A percentile compares a stretch with the other conserved stretches of the same genome.
phyloP scores from a whole-genome alignment of 2,113 vertebrate genomes.

The Archilochus colubris region DNA sequence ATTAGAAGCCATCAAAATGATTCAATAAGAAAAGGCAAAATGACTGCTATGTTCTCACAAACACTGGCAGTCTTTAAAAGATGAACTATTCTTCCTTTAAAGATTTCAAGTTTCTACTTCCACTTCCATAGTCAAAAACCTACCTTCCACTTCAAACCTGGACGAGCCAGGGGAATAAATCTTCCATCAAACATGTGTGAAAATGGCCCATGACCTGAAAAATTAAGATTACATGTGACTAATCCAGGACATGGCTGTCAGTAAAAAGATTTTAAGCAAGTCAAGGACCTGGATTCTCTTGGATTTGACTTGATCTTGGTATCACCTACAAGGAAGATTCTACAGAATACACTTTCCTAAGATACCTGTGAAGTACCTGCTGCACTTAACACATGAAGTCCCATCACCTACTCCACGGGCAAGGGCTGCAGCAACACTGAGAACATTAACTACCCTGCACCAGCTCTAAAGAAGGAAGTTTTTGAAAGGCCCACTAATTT shows the following conservation, averaged over 20 bases:
- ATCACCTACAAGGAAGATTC: background rate
- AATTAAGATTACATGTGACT: conserved; percentile 29
- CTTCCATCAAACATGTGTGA: conserved; percentile 95
- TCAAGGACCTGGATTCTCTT: background rate
- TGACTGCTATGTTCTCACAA: background rate
- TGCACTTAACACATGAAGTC: background rate
- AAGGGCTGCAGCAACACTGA: background rate
- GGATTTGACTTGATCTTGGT: background rate
- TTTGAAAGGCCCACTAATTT: background rate
- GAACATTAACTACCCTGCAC: background rate
- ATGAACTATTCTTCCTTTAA: background rate
- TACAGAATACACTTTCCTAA: background rate
- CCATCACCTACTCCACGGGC: background rate
- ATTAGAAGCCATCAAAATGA: background rate
- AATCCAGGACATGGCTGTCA: background rate
- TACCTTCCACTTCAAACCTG: conserved; percentile 86
- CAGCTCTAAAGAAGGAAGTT: background rate
- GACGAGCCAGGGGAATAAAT: conserved; percentile 87
- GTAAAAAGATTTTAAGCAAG: background rate
- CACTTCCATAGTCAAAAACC: background rate
- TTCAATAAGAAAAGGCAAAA: background rate
- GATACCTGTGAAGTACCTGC: background rate
- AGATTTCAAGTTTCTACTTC: background rate
- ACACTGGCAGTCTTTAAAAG: background rate
- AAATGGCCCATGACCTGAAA: conserved; percentile 95